Evolutionary conservation across 2,888 invertebrate species (phyloP).

Genomic region (Sycophila texana): DNA sequence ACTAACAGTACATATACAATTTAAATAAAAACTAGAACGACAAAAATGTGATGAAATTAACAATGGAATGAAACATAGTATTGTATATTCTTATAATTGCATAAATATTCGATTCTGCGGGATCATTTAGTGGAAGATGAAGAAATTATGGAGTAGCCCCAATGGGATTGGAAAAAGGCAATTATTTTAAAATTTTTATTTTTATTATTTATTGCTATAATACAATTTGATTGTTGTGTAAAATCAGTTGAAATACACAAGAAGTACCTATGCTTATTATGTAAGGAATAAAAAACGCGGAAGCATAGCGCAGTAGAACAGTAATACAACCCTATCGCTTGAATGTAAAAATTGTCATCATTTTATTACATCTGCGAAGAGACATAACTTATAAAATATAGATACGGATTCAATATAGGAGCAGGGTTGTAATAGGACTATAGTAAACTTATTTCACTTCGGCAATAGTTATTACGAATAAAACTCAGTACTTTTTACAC

Average conservation of each 20-base stretch:
- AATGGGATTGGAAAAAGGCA: conserved; percentile 8
- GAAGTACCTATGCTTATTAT: conserved; percentile 67
- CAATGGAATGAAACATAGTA: no score
- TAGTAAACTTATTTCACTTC: conserved; percentile 70
- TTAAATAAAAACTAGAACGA: no score
- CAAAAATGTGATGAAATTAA: no score
- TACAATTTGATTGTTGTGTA: conserved; percentile 71
- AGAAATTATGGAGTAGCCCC: no score
- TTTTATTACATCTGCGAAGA: conserved; percentile 74
- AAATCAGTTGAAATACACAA: conserved; percentile 68
- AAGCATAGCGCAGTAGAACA: conserved; percentile 69
- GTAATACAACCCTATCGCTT: conserved; percentile 69
- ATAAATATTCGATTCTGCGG: no score
- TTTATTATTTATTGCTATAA: conserved; percentile 69
- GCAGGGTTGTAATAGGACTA: conserved; percentile 63
- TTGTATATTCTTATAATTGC: no score
- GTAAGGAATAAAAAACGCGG: conserved; percentile 65
- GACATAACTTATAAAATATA: conserved; percentile 73
- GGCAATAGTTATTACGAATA: conserved; percentile 73
- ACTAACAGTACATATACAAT: no score
- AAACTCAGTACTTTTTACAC: conserved; percentile 76
- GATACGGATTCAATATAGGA: conserved; percentile 64
- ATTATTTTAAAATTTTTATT: conserved; percentile 58
- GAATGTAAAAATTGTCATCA: conserved; percentile 73
- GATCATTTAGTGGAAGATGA: no score